Base-by-base conservation (phyloP, 2,797 vertebrate genomes). In the Molothrus aeneus region DNA sequence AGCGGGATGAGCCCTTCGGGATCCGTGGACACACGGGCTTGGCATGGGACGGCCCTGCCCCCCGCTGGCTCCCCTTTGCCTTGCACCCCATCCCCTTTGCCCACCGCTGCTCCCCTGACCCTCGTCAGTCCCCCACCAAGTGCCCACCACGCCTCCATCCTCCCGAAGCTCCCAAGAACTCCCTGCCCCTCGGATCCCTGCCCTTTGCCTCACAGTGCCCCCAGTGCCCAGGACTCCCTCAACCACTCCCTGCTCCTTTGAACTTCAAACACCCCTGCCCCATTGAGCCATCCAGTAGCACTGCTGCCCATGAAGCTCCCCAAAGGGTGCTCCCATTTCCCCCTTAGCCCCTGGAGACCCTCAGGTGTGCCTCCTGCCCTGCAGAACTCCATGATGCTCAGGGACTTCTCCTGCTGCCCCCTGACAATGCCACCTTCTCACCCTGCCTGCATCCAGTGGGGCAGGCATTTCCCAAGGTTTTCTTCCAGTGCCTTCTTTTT, bases 281-380 rank as follows among this genome's bases (percentile, higher is more conserved):
- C 13, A 5, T 2, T 53, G 64, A 92, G 42, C 29, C 61, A 47
- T 38, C 51, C 48, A 34, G 43, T 22, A 75, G 29, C 61, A 78
- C 45, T 1, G 4, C 48, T 75, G 59, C 47, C 66, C 17, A 4
- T 17, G 14, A 59, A 31, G 71, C 17, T 65, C 16, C 36, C 57
- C 36, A 69, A 34, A 78, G 29, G 12, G 6, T 68, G 12, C 13
- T 72, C 18, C 31, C 36, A 13, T 32, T 43, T 51, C 4, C 10
- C 24, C 26, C 28, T 11, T 28, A 31, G 22, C n/a, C 21, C 8
- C 73, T 20, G 13, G 21, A 8, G 36, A 50, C 34, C 20, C 15
- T 74, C n/a, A 2, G 1, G 6, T 47, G 11, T 3, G 4, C 5
- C 6, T 5, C 3, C 25, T 45, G 8, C 24, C 32, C 51, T 7